phyloP scores from a whole-genome alignment of 2,113 vertebrate species.

The Ibidorhyncha struthersii region DNA sequence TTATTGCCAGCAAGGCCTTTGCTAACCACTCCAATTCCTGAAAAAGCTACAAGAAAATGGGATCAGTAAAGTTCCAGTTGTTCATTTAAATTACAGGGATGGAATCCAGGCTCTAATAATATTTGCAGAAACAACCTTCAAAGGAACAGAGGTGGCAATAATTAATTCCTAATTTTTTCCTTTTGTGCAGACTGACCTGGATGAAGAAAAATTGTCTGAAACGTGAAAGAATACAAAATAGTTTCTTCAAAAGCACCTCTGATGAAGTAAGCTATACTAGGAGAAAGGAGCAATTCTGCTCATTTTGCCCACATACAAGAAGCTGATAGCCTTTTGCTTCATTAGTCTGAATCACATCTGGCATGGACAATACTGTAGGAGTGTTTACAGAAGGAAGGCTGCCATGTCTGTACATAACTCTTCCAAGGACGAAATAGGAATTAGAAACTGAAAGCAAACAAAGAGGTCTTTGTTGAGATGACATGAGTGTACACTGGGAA shows the following conservation, averaged over 20 bases:
- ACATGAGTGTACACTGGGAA: not conserved
- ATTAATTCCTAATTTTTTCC: slow-evolving; percentile 46
- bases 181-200: not conserved
- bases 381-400: not conserved
- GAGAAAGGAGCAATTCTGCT: not conserved
- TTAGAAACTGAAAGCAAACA: slow-evolving; percentile 1
- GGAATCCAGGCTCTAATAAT: slow-evolving; percentile 21
- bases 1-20: not conserved
- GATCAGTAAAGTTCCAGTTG: slow-evolving; percentile 19
- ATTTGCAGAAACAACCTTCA: slow-evolving; percentile 52
- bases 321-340: not conserved
- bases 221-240: not conserved
- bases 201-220: not conserved
- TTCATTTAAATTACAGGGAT: slow-evolving; percentile 48
- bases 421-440: not conserved
- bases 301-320: not conserved
- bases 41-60: slow-evolving; percentile 20
- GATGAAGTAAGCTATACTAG: not conserved
- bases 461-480: not conserved
- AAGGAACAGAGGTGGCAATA: slow-evolving; percentile 23
- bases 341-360: not conserved
- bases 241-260: not conserved
- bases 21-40: slow-evolving; percentile 19
- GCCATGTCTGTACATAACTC: not conserved
- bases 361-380: not conserved